Base-by-base conservation (phyloP, 2,113 vertebrate species). In the Amazona vittata region DNA sequence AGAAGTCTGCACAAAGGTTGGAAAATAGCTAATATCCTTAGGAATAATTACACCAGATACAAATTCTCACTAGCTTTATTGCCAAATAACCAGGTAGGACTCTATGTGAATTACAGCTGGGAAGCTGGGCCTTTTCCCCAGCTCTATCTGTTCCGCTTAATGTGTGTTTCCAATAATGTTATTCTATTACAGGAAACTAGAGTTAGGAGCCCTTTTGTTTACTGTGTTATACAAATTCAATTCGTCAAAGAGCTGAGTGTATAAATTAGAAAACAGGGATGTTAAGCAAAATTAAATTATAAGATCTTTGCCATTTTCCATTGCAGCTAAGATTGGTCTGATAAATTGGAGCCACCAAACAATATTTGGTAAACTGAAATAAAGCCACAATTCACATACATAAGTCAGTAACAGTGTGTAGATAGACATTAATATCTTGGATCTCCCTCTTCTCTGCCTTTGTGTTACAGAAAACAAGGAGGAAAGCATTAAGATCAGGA, bases 221-320 rank as follows among this genome's bases (percentile, higher is more conserved):
- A 93, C 79, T 81, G 70, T 94, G 95, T 94, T 92, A 78, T 55
- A 97, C 95, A 96, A 97, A 97, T 96, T 91, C 97, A 94, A 95
- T 97, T 96, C 91, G 96, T 96, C 94, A 95, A 57, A 85, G 96
- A 93, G 93, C 83, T 60, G 85, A 63, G 20, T 78, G 86, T 91
- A 95, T 94, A 94, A 97, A 97, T 97, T 95, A 95, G 95, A 89
- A 96, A 95, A 91, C 90, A 95, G 91, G 46, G 73, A 93, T 5
- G 52, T 70, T 84, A 73, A 73, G 76, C 62, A 68, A 93, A 95
- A 90, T 86, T 65, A 93, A 94, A 83, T 71, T 80, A 96, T 89
- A 82, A 96, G 89, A 84, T 75, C 77, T 80, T 49, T 41, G 71
- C 83, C 87, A 37, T 60, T 33, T 89, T n/a, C 43, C n/a, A 0